A percentile compares a stretch with the other conserved stretches of the same genome.
Conservation (phyloP, 2,888 invertebrate species). For the Philereme vetulata region DNA sequence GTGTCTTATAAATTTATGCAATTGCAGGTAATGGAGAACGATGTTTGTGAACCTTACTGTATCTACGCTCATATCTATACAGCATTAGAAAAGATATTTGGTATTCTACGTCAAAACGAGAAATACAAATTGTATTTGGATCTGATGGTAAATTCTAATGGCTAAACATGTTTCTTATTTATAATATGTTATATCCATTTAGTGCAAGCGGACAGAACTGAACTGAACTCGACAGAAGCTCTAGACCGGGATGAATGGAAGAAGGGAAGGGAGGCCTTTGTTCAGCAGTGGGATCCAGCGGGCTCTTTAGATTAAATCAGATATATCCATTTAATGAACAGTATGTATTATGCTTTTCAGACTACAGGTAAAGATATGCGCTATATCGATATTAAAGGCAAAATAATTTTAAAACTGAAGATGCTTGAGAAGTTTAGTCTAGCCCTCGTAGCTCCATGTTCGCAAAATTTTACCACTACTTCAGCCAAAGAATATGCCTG, state of each 20-base stretch:
- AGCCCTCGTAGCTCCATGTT: conserved; percentile 73
- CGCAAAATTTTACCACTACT: conserved; percentile 48
- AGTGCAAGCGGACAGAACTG: too few relatives aligned
- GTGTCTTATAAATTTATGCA: background rate
- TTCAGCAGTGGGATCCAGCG: too few relatives aligned
- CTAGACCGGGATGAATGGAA: too few relatives aligned
- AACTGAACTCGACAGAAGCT: too few relatives aligned
- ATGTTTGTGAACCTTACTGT: conserved; percentile 75
- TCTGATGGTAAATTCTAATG: conserved; percentile 54
- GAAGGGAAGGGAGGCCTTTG: too few relatives aligned
- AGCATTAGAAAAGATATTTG: conserved; percentile 76
- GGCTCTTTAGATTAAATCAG: too few relatives aligned
- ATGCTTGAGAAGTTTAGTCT: conserved; percentile 72
- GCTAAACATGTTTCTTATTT: background rate
- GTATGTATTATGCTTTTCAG: conserved; percentile 52
- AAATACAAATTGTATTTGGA: conserved; percentile 71
- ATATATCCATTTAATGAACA: too few relatives aligned
- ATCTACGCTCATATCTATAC: conserved; percentile 77
- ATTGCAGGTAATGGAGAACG: conserved; percentile 73
- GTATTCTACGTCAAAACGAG: conserved; percentile 66
- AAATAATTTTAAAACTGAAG: conserved; percentile 73
- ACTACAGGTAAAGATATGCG: conserved; percentile 68
- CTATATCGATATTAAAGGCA: conserved; percentile 69
- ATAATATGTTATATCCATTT: too few relatives aligned
- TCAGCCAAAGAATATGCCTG: conserved; percentile 56